phyloP scores from a whole-genome alignment of 2,888 invertebrate species.

The Ethmia dodecea region DNA sequence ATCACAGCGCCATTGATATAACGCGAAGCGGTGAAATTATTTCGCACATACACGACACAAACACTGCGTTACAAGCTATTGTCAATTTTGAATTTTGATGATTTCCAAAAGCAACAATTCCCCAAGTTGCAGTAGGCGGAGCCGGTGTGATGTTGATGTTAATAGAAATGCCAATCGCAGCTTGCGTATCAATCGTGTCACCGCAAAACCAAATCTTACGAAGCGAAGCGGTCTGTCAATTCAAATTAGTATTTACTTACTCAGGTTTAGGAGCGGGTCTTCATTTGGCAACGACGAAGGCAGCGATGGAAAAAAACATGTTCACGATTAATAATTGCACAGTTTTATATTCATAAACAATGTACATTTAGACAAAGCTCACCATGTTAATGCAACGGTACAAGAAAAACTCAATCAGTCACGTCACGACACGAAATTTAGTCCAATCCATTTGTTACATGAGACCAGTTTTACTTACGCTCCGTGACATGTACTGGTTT shows the following conservation, averaged over 20 bases:
- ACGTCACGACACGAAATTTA: constrained; percentile 17
- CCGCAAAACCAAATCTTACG: constrained; percentile 39
- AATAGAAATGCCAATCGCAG: constrained; percentile 44
- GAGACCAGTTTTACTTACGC: constrained; percentile 45
- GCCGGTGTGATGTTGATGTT: constrained; percentile 18
- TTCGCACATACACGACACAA: constrained; percentile 57
- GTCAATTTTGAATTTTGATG: constrained; percentile 40
- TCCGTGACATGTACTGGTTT: constrained; percentile 31
- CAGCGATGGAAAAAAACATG: constrained; percentile 59
- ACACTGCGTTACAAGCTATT: constrained; percentile 50
- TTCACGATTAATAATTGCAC: constrained; percentile 46
- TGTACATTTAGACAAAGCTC: constrained; percentile 37
- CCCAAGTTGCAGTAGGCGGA: no score
- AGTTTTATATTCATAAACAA: constrained; percentile 24
- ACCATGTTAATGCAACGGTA: constrained; percentile 38
- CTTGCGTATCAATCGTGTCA: constrained; percentile 40
- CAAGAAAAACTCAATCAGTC: constrained; percentile 17
- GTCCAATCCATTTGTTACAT: constrained; percentile 23
- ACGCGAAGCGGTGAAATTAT: constrained; percentile 62
- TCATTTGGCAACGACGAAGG: constrained; percentile 56
- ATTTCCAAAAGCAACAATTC: no score
- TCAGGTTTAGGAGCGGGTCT: constrained; percentile 83
- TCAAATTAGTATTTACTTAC: constrained; percentile 66
- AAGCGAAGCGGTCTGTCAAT: constrained; percentile 53
- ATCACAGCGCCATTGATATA: constrained; percentile 35